phyloP scores from a whole-genome alignment of 1,140 invertebrate species.

The Drosophila kikkawai region DNA sequence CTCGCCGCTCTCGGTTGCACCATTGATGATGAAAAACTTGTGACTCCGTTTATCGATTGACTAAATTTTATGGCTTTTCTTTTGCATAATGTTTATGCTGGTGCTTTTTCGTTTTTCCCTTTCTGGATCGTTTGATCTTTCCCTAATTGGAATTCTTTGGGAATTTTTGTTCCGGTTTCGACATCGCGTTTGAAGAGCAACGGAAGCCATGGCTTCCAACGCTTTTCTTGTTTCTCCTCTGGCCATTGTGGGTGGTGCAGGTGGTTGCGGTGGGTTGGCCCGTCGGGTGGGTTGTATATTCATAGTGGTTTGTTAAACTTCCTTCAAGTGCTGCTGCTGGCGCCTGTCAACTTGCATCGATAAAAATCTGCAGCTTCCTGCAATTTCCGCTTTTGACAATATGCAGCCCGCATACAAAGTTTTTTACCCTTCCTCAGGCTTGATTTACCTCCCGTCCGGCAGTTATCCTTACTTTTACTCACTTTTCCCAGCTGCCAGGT shows the following conservation, averaged over 20 bases:
- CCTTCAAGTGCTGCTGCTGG: slow-evolving; percentile 55
- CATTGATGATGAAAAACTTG: slow-evolving; percentile 54
- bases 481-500: slow-evolving; percentile 20
- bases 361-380: slow-evolving; percentile 66
- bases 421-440: not conserved
- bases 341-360: slow-evolving; percentile 67
- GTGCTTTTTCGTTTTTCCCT: slow-evolving; percentile 17
- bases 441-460: not conserved
- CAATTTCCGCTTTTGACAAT: slow-evolving; percentile 58
- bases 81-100: slow-evolving; percentile 29
- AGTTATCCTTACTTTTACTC: not conserved
- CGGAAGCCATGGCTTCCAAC: slow-evolving; percentile 50
- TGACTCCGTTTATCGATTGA: slow-evolving; percentile 58
- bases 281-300: slow-evolving; percentile 5
- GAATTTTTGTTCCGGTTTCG: slow-evolving; percentile 59
- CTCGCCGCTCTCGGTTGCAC: slow-evolving; percentile 18
- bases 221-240: slow-evolving; percentile 39
- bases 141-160: slow-evolving; percentile 43
- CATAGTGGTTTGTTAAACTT: slow-evolving; percentile 40
- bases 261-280: slow-evolving; percentile 13
- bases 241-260: slow-evolving; percentile 26
- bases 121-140: slow-evolving; percentile 54
- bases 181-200: slow-evolving; percentile 35
- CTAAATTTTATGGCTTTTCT: slow-evolving; percentile 48
- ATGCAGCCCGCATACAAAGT: slow-evolving; percentile 61